These are phyloP conservation scores for Acanthurus leucopareius DNA, from an alignment of 2,797 vertebrate species.

Conservation along the genomic window DNA sequence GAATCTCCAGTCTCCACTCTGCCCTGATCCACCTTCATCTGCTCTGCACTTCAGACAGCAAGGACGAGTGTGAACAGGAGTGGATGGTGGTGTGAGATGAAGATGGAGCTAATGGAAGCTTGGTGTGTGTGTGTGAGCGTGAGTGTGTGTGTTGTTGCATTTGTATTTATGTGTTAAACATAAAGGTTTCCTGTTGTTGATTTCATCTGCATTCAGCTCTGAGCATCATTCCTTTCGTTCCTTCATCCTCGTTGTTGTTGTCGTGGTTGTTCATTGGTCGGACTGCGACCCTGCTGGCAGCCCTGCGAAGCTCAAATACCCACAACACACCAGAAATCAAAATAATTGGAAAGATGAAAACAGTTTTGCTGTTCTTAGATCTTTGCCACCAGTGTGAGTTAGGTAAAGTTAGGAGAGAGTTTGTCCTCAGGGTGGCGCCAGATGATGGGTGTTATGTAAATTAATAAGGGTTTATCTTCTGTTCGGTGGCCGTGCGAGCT, in stretches of 20 bases:
- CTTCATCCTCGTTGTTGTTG: neutral
- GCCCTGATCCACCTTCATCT: constrained; percentile 60
- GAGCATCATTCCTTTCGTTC: neutral
- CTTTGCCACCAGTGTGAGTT: neutral
- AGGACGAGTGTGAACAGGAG: constrained; percentile 9
- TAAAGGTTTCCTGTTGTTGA: neutral
- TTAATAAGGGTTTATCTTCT: neutral
- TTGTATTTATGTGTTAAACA: neutral
- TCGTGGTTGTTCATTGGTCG: neutral
- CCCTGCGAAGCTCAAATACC: neutral
- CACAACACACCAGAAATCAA: neutral
- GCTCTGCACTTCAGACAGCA: constrained; percentile 26
- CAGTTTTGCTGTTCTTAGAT: neutral
- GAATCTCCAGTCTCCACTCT: constrained; percentile 31
- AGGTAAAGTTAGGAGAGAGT: neutral
- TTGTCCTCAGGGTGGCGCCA: neutral
- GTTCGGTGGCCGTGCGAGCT: too few species aligned
- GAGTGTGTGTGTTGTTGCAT: neutral
- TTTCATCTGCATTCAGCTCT: neutral
- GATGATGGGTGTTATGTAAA: neutral
- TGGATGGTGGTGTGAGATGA: neutral
- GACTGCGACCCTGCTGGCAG: neutral
- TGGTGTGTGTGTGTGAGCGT: neutral
- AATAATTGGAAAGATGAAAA: neutral
- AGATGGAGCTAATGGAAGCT: neutral